Evolutionary conservation across 1,140 invertebrate genomes (phyloP).

Genomic region (Scaptomyza pallida): DNA sequence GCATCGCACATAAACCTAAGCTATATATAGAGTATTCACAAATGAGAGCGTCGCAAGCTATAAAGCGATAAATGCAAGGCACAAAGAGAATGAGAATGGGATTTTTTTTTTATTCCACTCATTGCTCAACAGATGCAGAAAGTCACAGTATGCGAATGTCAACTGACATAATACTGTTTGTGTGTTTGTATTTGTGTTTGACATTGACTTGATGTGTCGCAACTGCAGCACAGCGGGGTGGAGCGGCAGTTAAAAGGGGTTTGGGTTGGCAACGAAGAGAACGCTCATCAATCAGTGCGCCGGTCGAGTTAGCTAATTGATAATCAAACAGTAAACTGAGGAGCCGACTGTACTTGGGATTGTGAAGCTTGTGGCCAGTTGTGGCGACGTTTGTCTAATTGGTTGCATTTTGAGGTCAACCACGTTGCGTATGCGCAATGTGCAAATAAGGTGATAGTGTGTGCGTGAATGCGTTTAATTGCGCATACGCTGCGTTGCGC

Average conservation of each 20-base stretch:
- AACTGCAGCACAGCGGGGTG: not conserved
- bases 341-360: constrained; percentile 41
- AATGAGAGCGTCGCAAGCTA: not conserved
- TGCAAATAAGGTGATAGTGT: constrained; percentile 61
- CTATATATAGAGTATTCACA: not conserved
- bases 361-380: constrained; percentile 14
- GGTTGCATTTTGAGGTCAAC: constrained; percentile 58
- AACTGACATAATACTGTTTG: constrained; percentile 17
- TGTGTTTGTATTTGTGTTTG: constrained; percentile 23
- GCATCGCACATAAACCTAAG: constrained; percentile 1
- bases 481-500: constrained; percentile 39
- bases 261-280: not conserved
- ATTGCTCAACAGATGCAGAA: constrained; percentile 34
- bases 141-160: constrained; percentile 19
- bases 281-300: constrained; percentile 28
- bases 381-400: constrained; percentile 56
- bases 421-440: constrained; percentile 76
- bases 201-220: constrained; percentile 45
- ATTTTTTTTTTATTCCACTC: constrained; percentile 3
- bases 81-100: constrained; percentile 18
- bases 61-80: constrained; percentile 10
- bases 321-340: constrained; percentile 65
- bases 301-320: constrained; percentile 61
- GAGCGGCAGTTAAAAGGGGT: not conserved
- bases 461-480: constrained; percentile 20